A percentile compares a stretch with the other conserved stretches of the same genome.
These are phyloP conservation scores for Drosophila guanche DNA, from an alignment of 1,140 invertebrate species.

Conservation along the genomic window DNA sequence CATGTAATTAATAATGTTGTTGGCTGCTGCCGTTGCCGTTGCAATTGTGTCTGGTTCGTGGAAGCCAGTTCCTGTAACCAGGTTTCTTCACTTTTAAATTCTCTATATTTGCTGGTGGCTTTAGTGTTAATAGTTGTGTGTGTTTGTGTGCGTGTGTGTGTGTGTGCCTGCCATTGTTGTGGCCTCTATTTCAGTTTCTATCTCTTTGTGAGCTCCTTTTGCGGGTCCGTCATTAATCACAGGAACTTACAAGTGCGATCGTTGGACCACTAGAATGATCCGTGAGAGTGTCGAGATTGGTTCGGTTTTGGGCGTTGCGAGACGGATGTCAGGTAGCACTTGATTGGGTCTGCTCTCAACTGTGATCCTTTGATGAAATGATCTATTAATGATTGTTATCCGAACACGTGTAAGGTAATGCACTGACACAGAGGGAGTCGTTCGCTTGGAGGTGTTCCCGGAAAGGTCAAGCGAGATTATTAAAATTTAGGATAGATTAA, in stretches of 20 bases:
- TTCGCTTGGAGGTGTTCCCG: conserved; percentile 12
- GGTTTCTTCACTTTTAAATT: conserved; percentile 31
- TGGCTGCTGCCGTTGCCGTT: conserved; percentile 26
- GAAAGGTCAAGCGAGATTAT: conserved; percentile 13
- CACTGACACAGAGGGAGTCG: conserved; percentile 25
- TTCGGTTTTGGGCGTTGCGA: conserved; percentile 34
- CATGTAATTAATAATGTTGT: conserved; percentile 78
- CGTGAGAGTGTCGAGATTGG: conserved; percentile 16
- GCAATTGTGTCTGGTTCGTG: conserved; percentile 62
- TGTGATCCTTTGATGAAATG: conserved; percentile 53
- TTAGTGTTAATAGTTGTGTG: conserved; percentile 67
- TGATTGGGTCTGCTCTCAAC: conserved; percentile 41
- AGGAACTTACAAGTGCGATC: conserved; percentile 63
- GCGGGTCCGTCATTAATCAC: conserved; percentile 70
- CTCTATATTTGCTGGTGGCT: conserved; percentile 24
- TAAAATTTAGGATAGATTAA: too few species aligned
- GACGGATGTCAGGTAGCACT: conserved; percentile 58
- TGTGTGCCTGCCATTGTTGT: conserved; percentile 70
- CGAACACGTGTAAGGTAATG: conserved; percentile 60
- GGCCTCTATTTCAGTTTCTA: conserved; percentile 34
- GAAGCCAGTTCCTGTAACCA: conserved; percentile 50
- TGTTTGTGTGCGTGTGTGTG: conserved; percentile 23
- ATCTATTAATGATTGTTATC: conserved; percentile 46
- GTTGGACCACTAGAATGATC: conserved; percentile 18
- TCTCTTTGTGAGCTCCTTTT: conserved; percentile 9